Evolutionary conservation across 2,113 vertebrate genomes (phyloP).

Genomic region (Proterorhinus semilunaris): DNA sequence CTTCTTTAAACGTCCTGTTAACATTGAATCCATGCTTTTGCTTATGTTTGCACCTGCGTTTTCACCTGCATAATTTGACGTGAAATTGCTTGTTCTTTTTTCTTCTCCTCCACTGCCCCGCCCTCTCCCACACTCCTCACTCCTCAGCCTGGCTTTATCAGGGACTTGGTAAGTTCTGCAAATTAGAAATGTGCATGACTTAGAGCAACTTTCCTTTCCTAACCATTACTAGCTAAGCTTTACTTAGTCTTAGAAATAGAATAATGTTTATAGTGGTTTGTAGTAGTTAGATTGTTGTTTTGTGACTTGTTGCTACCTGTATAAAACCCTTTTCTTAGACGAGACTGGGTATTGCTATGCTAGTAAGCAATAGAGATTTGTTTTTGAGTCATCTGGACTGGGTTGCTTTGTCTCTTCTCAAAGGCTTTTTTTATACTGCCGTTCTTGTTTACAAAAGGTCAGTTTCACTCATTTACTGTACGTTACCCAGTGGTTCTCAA

Average conservation of each 20-base stretch:
- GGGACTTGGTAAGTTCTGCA: conserved; percentile 95
- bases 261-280: neutral
- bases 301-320: neutral
- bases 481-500: too few species aligned
- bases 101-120: conserved; percentile 59
- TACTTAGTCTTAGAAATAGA: conserved; percentile 7
- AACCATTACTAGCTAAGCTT: neutral
- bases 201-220: conserved; percentile 18
- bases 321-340: too few species aligned
- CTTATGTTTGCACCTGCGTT: conserved; percentile 67
- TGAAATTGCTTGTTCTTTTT: conserved; percentile 78
- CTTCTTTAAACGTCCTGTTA: neutral
- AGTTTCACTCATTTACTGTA: too few species aligned
- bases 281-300: neutral
- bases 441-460: too few species aligned
- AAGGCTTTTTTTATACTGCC: too few species aligned
- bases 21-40: conserved; percentile 35
- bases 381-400: too few species aligned
- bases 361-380: too few species aligned
- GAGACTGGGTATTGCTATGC: too few species aligned
- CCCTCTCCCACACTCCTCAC: conserved; percentile 74
- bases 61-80: conserved; percentile 75
- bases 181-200: conserved; percentile 49
- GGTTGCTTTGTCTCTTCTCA: too few species aligned
- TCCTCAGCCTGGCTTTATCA: conserved; percentile 98